phyloP scores from a whole-genome alignment of 2,888 invertebrate genomes.

The Drosophila neoperkinsi region DNA sequence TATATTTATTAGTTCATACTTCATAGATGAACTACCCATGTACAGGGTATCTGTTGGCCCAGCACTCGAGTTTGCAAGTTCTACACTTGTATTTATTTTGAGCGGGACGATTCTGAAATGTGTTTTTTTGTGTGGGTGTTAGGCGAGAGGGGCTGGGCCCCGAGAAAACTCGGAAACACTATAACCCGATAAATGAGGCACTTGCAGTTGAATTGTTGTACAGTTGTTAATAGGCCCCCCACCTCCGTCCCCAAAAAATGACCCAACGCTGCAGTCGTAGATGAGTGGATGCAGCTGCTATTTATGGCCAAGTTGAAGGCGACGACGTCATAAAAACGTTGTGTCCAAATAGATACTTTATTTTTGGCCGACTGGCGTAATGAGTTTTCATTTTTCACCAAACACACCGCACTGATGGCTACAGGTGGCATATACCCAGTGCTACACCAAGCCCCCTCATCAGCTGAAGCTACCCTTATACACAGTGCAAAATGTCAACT shows the following conservation, averaged over 20 bases:
- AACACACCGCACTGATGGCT: slow-evolving; percentile 46
- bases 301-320: slow-evolving; percentile 63
- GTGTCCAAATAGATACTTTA: slow-evolving; percentile 52
- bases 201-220: slow-evolving; percentile 39
- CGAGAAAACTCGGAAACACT: slow-evolving; percentile 6
- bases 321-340: slow-evolving; percentile 52
- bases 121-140: slow-evolving; percentile 55
- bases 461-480: neutral
- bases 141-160: slow-evolving; percentile 57
- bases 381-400: slow-evolving; percentile 68
- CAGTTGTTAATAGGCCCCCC: slow-evolving; percentile 19
- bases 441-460: neutral
- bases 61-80: neutral
- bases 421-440: slow-evolving; percentile 62
- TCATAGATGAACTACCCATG: neutral
- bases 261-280: slow-evolving; percentile 22
- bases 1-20: neutral
- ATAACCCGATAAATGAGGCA: slow-evolving; percentile 30
- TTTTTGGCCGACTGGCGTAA: slow-evolving; percentile 72
- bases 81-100: neutral
- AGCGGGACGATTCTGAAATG: slow-evolving; percentile 17
- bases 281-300: slow-evolving; percentile 33
- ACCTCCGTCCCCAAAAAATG: slow-evolving; percentile 4
- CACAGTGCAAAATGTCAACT: neutral
- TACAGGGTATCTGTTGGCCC: slow-evolving; percentile 7